A percentile compares a stretch with the other conserved stretches of the same genome.
phyloP scores from a whole-genome alignment of 2,888 invertebrate species.

The Nesidiocoris tenuis region DNA sequence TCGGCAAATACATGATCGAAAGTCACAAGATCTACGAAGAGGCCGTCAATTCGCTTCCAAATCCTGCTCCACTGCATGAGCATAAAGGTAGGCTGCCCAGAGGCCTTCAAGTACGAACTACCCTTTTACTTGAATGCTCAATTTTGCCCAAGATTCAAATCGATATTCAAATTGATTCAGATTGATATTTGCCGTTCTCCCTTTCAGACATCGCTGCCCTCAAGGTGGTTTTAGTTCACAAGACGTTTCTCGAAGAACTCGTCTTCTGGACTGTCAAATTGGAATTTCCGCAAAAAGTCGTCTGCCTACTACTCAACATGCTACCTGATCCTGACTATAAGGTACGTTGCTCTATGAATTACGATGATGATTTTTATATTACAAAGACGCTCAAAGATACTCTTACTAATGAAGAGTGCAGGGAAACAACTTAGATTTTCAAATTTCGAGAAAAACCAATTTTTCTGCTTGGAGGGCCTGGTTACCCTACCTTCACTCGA shows the following conservation, averaged over 20 bases:
- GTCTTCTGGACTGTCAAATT: constrained; percentile 98
- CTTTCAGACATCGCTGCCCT: constrained; percentile 76
- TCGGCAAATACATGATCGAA: constrained; percentile 70
- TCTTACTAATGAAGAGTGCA: too few relatives aligned
- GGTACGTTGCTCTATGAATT: constrained; percentile 62
- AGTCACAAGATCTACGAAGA: constrained; percentile 76
- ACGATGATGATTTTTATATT: too few relatives aligned
- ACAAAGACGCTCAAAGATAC: too few relatives aligned
- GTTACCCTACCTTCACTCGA: too few relatives aligned
- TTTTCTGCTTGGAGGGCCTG: too few relatives aligned
- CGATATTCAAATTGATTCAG: too few relatives aligned
- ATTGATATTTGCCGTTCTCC: too few relatives aligned
- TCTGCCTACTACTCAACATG: constrained; percentile 91
- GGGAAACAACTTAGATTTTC: too few relatives aligned
- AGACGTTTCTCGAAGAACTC: constrained; percentile 87
- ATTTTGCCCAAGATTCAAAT: too few relatives aligned
- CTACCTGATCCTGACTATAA: constrained; percentile 93
- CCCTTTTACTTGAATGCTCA: too few relatives aligned
- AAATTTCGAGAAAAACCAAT: too few relatives aligned
- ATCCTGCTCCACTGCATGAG: constrained; percentile 69
- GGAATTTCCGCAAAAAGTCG: constrained; percentile 95
- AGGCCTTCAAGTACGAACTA: too few relatives aligned
- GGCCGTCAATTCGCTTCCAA: constrained; percentile 76
- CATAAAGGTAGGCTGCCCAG: constrained; percentile 73
- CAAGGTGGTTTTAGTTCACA: constrained; percentile 75